Evolutionary conservation across 2,888 invertebrate genomes (phyloP).

Genomic region (Watsonalla binaria): DNA sequence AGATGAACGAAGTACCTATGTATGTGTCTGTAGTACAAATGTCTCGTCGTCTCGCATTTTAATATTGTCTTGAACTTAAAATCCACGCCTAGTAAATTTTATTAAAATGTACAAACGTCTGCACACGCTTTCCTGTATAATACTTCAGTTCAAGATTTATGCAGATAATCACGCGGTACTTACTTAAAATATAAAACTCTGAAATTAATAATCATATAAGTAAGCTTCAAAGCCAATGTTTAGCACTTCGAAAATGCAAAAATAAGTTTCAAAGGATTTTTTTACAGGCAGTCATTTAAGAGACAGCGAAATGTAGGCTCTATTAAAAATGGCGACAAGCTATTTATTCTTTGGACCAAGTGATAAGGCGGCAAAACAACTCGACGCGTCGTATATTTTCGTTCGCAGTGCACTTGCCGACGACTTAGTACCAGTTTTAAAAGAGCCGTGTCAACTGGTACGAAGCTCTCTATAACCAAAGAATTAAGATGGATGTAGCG

Average conservation of each 20-base stretch:
- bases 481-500: conserved; percentile 26
- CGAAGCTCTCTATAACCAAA: conserved; percentile 27
- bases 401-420: conserved; percentile 77
- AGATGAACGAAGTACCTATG: conserved; percentile 5
- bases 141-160: too few species aligned
- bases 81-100: too few species aligned
- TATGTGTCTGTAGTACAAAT: background rate
- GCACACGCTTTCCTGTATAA: too few species aligned
- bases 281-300: conserved; percentile 1
- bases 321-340: conserved; percentile 3
- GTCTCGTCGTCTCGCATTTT: too few species aligned
- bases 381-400: conserved; percentile 76
- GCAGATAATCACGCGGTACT: too few species aligned
- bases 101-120: too few species aligned
- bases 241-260: too few species aligned
- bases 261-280: too few species aligned
- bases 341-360: conserved; percentile 53
- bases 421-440: conserved; percentile 51
- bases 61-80: too few species aligned
- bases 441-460: conserved; percentile 48
- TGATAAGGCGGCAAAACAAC: conserved; percentile 79
- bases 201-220: too few species aligned
- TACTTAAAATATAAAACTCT: too few species aligned
- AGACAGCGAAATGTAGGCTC: conserved; percentile 18
- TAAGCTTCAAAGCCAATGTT: too few species aligned